Evolutionary conservation across 2,113 vertebrate genomes (phyloP), one percentile per base, ranked within the genome.

Genomic region (Nycticorax nycticorax): DNA sequence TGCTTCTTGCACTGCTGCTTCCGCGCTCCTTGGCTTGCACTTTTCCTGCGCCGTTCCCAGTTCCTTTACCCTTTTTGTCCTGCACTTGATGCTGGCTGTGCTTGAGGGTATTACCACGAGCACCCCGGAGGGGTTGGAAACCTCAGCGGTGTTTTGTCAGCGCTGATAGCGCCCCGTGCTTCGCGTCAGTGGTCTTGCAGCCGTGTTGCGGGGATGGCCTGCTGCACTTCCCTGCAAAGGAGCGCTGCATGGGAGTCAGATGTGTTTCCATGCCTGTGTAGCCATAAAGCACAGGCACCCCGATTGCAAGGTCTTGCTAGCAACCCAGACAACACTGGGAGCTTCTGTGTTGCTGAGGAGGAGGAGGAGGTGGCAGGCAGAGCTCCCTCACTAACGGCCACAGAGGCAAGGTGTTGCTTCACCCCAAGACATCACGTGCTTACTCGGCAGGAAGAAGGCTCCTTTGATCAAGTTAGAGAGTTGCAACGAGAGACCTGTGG

Each of bases 201-300:
- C 48, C 1, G 0, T 64, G 62, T 28, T 0, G 0, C 1, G 5
- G 48, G 33, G 48, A 48, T 39, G 50, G 21, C 57, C 43, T 3
- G 37, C 56, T 41, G 69, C 2, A 2, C 12, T 52, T 22, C 50
- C 43, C 24, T 37, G 64, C 2, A 2, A 64, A 57, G 45, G 39
- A 64, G 63, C 24, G 2, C 63, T 12, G 24, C 12, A 6, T 16
- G 10, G 33, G 35, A 37, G 53, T 62, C 79, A 68, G 53, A 45
- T 53, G 76, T 35, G 68, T 88, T 89, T 71, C 78, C 4, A 1
- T 33, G 39, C 41, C 57, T 24, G 6, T 1, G 0, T 13, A 47
- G n/a, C 37, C 12, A 6, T 53, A 30, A 39, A 53, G 45, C 67
- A 72, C 0, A 0, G 48, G 20, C 35, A 66, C 27, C 43, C 45